A percentile compares a stretch with the other conserved stretches of the same genome.
These are phyloP conservation scores for Geothlypis trichas DNA, from an alignment of 2,113 vertebrate species.

Conservation along the genomic window DNA sequence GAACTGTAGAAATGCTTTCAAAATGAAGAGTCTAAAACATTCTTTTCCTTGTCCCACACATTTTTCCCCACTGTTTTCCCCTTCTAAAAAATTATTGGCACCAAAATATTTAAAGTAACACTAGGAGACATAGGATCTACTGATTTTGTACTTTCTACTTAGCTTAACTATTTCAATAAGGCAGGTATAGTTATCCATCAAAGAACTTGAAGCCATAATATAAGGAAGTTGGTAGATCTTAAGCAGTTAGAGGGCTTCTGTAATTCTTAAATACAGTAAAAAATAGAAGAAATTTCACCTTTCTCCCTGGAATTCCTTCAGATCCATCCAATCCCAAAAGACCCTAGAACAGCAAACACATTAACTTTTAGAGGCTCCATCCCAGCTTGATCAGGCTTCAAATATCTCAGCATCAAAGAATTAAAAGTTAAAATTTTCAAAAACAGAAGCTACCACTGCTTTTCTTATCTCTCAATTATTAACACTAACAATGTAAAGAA, in stretches of 20 bases:
- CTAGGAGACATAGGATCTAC: neutral
- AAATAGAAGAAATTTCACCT: conserved; percentile 71
- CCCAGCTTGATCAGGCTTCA: neutral
- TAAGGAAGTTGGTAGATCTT: neutral
- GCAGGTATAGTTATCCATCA: neutral
- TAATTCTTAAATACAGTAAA: neutral
- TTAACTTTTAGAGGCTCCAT: neutral
- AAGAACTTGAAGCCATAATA: neutral
- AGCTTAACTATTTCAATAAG: neutral
- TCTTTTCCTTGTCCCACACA: neutral
- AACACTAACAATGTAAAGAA: neutral
- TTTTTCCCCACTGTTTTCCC: neutral
- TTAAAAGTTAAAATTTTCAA: neutral
- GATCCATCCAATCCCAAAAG: conserved; percentile 81
- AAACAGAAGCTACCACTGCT: neutral
- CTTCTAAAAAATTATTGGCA: neutral
- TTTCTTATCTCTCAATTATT: neutral
- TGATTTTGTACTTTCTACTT: neutral
- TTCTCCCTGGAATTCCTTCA: conserved; percentile 76
- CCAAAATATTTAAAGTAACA: neutral
- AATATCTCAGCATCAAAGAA: neutral
- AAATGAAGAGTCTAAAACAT: neutral
- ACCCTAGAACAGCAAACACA: conserved; percentile 77
- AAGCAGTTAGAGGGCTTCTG: neutral
- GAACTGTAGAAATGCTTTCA: neutral